Conservation (phyloP, 1,140 invertebrate species). For the Polyergus mexicanus region DNA sequence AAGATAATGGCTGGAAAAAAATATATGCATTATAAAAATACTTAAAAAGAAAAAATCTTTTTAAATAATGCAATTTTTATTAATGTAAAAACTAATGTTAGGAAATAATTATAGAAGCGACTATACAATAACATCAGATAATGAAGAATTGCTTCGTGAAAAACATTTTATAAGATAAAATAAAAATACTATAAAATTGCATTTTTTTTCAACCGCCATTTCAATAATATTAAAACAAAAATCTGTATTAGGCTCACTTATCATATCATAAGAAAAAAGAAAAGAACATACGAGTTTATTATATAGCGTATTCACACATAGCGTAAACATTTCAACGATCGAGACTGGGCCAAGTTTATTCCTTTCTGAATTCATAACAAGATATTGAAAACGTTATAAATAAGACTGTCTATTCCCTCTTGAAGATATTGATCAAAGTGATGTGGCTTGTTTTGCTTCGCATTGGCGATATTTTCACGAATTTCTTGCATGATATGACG, state of each 20-base stretch:
- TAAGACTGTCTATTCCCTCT: neutral
- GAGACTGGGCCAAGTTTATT: neutral
- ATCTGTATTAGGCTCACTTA: too few species aligned
- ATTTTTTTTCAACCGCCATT: too few species aligned
- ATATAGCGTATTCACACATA: too few species aligned
- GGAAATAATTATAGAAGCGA: neutral
- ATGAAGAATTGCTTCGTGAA: neutral
- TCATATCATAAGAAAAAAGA: too few species aligned
- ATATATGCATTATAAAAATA: too few species aligned
- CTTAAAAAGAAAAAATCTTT: neutral
- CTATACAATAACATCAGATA: neutral
- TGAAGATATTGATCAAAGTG: neutral
- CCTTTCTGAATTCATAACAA: neutral
- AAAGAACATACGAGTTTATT: too few species aligned
- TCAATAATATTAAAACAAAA: too few species aligned
- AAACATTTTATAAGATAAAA: neutral
- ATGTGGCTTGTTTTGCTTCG: neutral
- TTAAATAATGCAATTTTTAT: neutral
- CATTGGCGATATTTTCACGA: constrained; percentile 10
- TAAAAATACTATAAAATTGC: neutral
- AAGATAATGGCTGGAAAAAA: neutral
- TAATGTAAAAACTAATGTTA: neutral
- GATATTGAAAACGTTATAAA: neutral
- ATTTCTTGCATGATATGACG: neutral
- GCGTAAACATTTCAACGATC: too few species aligned